Evolutionary conservation across 2,888 invertebrate genomes (phyloP).

Genomic region (Tenthredo livida): DNA sequence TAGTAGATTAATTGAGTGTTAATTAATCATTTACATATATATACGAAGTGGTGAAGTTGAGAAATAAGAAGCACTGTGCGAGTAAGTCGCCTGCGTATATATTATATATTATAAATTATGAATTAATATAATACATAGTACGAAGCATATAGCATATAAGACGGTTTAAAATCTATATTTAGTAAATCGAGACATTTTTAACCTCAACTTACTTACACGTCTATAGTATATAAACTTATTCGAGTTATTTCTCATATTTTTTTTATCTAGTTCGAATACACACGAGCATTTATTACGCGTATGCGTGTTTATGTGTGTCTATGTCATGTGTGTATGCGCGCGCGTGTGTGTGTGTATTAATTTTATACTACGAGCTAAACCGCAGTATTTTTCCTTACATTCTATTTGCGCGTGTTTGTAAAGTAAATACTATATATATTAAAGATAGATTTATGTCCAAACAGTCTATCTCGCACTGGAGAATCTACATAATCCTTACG

Average conservation of each 20-base stretch:
- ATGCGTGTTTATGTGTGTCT: not conserved
- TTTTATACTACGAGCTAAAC: not conserved
- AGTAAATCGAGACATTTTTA: conserved; percentile 1
- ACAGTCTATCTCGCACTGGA: not conserved
- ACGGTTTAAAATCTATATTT: not conserved
- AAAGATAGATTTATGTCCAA: not conserved
- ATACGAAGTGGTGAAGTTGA: not conserved
- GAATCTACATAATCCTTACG: not conserved
- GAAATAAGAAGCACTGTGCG: not conserved
- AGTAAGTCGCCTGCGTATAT: not conserved
- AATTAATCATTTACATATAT: conserved; percentile 12
- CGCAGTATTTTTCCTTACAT: not conserved
- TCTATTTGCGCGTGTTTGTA: conserved; percentile 5
- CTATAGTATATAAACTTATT: not conserved
- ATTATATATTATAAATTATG: not conserved
- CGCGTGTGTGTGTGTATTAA: not conserved
- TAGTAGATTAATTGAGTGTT: conserved; percentile 16
- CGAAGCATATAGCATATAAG: no score
- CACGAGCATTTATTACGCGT: not conserved
- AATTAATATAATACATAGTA: not conserved
- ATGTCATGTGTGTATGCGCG: no score
- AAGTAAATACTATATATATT: not conserved
- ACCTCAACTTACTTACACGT: not conserved
- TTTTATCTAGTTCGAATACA: not conserved
- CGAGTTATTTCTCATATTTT: not conserved